Conservation (phyloP, 2,797 vertebrate species). For the Tarsius wallacei region DNA sequence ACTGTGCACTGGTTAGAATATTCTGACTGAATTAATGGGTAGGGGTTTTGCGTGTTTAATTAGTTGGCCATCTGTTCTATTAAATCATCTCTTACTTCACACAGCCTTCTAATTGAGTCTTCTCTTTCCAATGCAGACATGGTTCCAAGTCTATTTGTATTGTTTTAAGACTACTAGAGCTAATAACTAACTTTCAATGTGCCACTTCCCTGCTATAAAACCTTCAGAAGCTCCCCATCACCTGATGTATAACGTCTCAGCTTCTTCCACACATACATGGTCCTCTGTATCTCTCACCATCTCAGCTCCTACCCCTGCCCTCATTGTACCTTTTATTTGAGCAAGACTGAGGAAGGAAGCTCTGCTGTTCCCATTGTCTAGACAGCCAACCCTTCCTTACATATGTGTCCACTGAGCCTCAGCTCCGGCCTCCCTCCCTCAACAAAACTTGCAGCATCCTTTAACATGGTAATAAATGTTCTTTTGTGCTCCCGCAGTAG, state of each 20-base stretch:
- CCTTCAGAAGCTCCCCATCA: not conserved
- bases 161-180: not conserved
- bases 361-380: not conserved
- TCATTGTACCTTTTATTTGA: not conserved
- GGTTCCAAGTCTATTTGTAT: not conserved
- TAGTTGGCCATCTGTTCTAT: constrained; percentile 66
- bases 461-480: not conserved
- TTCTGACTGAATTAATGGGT: constrained; percentile 37
- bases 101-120: not conserved
- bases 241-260: not conserved
- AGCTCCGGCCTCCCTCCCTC: not conserved
- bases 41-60: constrained; percentile 39
- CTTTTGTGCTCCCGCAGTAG: not conserved
- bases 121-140: not conserved
- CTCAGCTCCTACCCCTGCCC: not conserved
- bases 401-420: accelerated
- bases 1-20: not conserved
- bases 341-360: not conserved
- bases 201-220: not conserved
- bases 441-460: not conserved
- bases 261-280: not conserved
- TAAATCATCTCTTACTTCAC: constrained; percentile 68
- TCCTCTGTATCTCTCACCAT: not conserved
- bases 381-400: not conserved
- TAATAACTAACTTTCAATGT: not conserved